phyloP scores from a whole-genome alignment of 2,888 invertebrate genomes.

The Apamea epomidion region DNA sequence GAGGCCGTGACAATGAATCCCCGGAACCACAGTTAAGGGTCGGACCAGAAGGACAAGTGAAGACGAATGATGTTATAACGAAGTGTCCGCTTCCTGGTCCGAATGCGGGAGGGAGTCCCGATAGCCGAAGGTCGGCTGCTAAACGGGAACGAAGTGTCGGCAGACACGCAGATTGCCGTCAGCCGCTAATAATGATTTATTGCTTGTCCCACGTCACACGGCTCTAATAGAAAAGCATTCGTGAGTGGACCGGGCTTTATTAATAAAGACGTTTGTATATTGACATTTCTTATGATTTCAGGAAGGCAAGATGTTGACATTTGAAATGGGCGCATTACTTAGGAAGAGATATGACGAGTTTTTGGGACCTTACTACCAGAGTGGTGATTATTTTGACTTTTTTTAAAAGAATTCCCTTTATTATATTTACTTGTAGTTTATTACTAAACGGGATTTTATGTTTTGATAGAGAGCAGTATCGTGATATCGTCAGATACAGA shows the following conservation, averaged over 20 bases:
- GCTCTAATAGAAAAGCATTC: constrained; percentile 69
- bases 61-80: constrained; percentile 81
- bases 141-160: constrained; percentile 84
- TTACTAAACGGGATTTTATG: neutral
- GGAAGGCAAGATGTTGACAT: constrained; percentile 90
- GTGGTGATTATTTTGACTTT: constrained; percentile 73
- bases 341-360: constrained; percentile 88
- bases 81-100: constrained; percentile 82
- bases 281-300: constrained; percentile 74
- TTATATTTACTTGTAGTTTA: neutral
- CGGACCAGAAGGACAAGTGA: constrained; percentile 72
- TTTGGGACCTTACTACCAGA: constrained; percentile 85
- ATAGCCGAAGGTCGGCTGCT: constrained; percentile 82
- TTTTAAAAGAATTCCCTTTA: neutral
- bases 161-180: constrained; percentile 80
- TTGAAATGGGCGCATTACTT: constrained; percentile 90
- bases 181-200: constrained; percentile 88
- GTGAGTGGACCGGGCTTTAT: constrained; percentile 45
- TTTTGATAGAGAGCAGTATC: constrained; percentile 77
- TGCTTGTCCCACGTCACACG: constrained; percentile 74
- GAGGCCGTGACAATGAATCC: constrained; percentile 72
- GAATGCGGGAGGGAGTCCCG: constrained; percentile 76
- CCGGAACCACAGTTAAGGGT: constrained; percentile 68
- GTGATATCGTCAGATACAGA: constrained; percentile 93
- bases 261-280: constrained; percentile 30